Evolutionary conservation across 2,888 invertebrate genomes (phyloP).

Genomic region (Drosophila antonietae): DNA sequence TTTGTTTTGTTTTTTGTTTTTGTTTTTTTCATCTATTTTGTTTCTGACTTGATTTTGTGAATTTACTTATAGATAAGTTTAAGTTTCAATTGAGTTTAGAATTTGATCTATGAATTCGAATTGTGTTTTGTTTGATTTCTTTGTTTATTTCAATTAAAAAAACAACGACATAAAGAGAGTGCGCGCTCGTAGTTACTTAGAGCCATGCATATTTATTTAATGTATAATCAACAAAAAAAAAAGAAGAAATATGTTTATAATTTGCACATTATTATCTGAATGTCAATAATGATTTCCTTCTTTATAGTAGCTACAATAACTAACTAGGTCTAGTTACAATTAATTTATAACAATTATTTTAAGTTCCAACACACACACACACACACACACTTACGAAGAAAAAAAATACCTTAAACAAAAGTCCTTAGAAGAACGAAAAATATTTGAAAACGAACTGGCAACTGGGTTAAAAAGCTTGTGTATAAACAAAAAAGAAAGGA

Average conservation of each 20-base stretch:
- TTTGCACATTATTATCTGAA: slow-evolving; percentile 35
- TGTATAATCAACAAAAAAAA: slow-evolving; percentile 35
- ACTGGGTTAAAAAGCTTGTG: slow-evolving; percentile 21
- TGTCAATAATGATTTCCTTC: slow-evolving; percentile 49
- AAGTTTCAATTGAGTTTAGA: slow-evolving; percentile 38
- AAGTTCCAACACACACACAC: slow-evolving; percentile 29
- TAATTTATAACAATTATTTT: slow-evolving; percentile 41
- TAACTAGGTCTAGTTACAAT: slow-evolving; percentile 41
- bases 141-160: slow-evolving; percentile 46
- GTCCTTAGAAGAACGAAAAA: neutral
- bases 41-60: slow-evolving; percentile 32
- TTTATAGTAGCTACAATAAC: slow-evolving; percentile 46
- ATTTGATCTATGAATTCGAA: slow-evolving; percentile 20
- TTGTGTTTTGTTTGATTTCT: slow-evolving; percentile 56
- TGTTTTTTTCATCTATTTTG: neutral
- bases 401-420: slow-evolving; percentile 41
- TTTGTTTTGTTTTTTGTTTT: neutral
- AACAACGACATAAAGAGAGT: neutral
- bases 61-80: slow-evolving; percentile 20
- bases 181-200: slow-evolving; percentile 42
- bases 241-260: slow-evolving; percentile 30
- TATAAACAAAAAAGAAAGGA: slow-evolving; percentile 8
- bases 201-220: slow-evolving; percentile 67
- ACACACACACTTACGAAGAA: neutral
- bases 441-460: neutral